Evolutionary conservation across 2,888 invertebrate species (phyloP), one percentile per base, ranked within the genome.

Genomic region (Keiferia lycopersicella): DNA sequence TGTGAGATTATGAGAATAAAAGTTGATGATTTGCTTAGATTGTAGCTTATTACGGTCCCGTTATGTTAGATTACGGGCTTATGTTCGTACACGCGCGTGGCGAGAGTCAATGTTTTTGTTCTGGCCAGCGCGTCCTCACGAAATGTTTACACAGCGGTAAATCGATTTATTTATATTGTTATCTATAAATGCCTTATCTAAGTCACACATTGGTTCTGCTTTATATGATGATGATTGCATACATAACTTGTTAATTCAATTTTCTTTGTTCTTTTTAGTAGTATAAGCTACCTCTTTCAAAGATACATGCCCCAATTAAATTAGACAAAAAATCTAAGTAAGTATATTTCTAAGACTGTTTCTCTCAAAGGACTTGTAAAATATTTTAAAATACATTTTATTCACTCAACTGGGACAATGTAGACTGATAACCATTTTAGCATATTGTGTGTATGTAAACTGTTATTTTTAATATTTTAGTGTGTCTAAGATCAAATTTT

Each of bases 131-230:
- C 30, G 34, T 51, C 14, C 26, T 12, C 51, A 22, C 62, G 26
- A 8, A 34, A 58, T 67, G 51, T 64, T 61, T 57, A 63, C 63
- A 59, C 51, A 61, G 61, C 61, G 50, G 41, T 59, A 51, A 38
- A 20, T 41, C 48, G 62, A n/a, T 58, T 58, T 60, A 61, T 63
- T 63, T 57, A 57, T 50, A 30, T 63, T 63, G 16, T 57, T 57
- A 63, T 63, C 61, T 34, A 26, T 22, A 30, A 34, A 14, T 34
- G 34, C 26, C 16, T 16, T 56, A 34, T 34, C 56, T 34, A 16
- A n/a, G 22, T 22, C 18, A 51, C 18, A 11, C 22, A 11, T 22
- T 20, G 18, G 18, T 10, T 4, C 4, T 51, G 10, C 11, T 51
- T 22, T 51, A 11, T 51, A 20, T 51, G 0, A 6, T 22, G 18